These are phyloP conservation scores for Zygogramma bicolorata DNA, from an alignment of 2,888 invertebrate species.

Conservation along the genomic window DNA sequence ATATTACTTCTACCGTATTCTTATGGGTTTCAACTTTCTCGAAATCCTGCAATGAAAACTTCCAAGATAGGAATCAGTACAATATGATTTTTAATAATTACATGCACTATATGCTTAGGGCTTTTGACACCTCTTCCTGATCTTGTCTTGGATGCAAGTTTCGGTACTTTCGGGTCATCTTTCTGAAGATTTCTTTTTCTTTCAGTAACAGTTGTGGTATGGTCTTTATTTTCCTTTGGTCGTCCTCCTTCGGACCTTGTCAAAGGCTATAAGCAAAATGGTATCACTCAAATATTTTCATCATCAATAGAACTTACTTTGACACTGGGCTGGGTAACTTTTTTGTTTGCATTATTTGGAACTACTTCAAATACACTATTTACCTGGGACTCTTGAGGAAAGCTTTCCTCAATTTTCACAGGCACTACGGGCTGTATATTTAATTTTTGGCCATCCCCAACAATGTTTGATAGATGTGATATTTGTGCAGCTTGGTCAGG, in stretches of 20 bases:
- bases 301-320: too few relatives aligned
- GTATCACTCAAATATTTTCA: too few relatives aligned
- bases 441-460: constrained; percentile 5
- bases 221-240: constrained; percentile 54
- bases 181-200: too few relatives aligned
- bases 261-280: too few relatives aligned
- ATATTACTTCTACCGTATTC: constrained; percentile 44
- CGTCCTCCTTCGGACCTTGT: constrained; percentile 54
- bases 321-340: constrained; percentile 44
- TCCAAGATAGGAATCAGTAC: too few relatives aligned
- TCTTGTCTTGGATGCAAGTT: constrained; percentile 56
- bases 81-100: constrained; percentile 41
- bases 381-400: constrained; percentile 28
- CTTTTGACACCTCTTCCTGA: constrained; percentile 62
- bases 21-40: constrained; percentile 58
- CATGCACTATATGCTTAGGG: constrained; percentile 60
- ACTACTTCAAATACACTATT: constrained; percentile 59
- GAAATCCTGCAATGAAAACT: constrained; percentile 60
- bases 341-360: constrained; percentile 59
- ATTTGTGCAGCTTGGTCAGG: constrained; percentile 19
- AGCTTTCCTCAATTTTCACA: constrained; percentile 20
- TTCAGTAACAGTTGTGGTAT: constrained; percentile 3
- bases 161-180: constrained; percentile 42
- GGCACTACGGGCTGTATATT: background rate
- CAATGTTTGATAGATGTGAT: constrained; percentile 17